Evolutionary conservation across 2,888 invertebrate species (phyloP).

Genomic region (Podabrus alpinus): DNA sequence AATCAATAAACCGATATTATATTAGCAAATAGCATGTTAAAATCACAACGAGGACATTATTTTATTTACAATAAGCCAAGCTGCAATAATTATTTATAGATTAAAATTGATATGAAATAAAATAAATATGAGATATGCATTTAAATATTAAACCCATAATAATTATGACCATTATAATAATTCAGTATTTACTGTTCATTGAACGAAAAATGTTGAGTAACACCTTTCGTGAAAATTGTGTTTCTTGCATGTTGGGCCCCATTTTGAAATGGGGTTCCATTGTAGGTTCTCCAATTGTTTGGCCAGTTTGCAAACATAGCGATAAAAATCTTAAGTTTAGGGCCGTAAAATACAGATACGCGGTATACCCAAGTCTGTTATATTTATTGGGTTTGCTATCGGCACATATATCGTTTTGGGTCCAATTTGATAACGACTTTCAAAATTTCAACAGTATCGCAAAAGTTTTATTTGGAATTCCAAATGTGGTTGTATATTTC

Average conservation of each 20-base stretch:
- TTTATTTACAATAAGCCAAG: too few species aligned
- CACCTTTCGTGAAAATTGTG: background rate
- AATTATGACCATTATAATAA: too few species aligned
- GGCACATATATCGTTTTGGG: background rate
- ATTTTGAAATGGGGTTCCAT: background rate
- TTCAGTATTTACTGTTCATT: background rate
- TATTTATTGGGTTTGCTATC: background rate
- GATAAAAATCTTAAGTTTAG: background rate
- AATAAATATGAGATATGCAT: too few species aligned
- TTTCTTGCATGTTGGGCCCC: background rate
- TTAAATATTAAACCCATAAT: too few species aligned
- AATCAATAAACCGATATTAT: too few species aligned
- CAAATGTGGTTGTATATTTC: background rate
- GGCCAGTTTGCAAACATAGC: background rate
- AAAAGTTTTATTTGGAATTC: background rate
- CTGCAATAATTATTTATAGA: too few species aligned
- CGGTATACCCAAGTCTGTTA: background rate
- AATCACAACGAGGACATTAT: too few species aligned
- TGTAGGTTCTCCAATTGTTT: background rate
- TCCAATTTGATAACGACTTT: background rate
- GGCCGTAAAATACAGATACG: background rate
- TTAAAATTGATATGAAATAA: too few species aligned
- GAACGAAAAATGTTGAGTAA: background rate
- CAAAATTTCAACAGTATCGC: background rate
- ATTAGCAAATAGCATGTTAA: too few species aligned